phyloP scores from a whole-genome alignment of 2,797 vertebrate species.

The Sphaeramia orbicularis region DNA sequence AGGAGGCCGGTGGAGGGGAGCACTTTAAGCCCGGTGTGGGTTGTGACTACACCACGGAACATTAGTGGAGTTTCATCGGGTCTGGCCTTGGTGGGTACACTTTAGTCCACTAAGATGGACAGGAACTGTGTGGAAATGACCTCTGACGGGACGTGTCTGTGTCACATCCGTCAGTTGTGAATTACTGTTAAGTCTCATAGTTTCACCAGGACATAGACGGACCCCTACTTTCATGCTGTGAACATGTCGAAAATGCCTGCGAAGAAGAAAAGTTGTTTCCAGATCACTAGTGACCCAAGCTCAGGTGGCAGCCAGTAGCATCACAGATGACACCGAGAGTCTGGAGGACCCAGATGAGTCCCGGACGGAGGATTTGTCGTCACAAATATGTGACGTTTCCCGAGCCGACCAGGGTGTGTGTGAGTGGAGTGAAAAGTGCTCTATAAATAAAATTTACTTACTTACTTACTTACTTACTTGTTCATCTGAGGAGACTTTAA shows the following conservation, averaged over 20 bases:
- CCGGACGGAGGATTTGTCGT: constrained; percentile 93
- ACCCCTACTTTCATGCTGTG: constrained; percentile 50
- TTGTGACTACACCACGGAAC: constrained; percentile 29
- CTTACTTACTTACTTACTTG: no score
- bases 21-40: constrained; percentile 19
- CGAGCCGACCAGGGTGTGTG: constrained; percentile 89
- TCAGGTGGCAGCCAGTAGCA: constrained; percentile 90
- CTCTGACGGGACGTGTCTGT: constrained; percentile 66
- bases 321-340: constrained; percentile 94
- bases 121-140: constrained; percentile 73
- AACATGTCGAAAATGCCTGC: constrained; percentile 97
- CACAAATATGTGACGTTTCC: constrained; percentile 93
- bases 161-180: constrained; percentile 69
- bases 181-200: constrained; percentile 52
- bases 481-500: constrained; percentile 94
- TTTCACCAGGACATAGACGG: constrained; percentile 53
- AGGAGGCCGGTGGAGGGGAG: constrained; percentile 44
- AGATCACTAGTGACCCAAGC: constrained; percentile 98
- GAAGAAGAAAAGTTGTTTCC: constrained; percentile 99
- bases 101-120: constrained; percentile 66
- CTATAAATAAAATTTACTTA: no score
- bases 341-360: no score
- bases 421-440: constrained; percentile 92
- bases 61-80: constrained; percentile 36
- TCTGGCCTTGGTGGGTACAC: constrained; percentile 55